These are phyloP conservation scores for Arvicanthis niloticus DNA, from an alignment of 2,113 vertebrate genomes.

Conservation along the genomic window DNA sequence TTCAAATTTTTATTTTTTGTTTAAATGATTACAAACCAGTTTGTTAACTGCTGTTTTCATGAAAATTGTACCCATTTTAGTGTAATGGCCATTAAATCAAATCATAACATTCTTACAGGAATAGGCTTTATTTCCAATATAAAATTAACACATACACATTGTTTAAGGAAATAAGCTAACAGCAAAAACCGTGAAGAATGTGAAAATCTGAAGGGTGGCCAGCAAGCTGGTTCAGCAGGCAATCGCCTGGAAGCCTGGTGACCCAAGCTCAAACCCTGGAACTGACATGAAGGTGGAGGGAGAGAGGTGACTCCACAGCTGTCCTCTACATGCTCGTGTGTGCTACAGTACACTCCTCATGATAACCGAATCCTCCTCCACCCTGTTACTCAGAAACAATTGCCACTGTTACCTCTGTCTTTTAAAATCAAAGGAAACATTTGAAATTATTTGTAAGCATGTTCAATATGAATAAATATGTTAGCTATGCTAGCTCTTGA, in stretches of 20 bases:
- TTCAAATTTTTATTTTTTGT: background rate
- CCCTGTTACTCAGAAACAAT: slow-evolving; percentile 29
- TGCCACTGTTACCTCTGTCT: slow-evolving; percentile 12
- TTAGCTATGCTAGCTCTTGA: slow-evolving; percentile 32
- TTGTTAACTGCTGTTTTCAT: slow-evolving; percentile 41
- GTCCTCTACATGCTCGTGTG: background rate
- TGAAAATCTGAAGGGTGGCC: background rate
- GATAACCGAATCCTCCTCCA: background rate
- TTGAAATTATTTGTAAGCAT: slow-evolving; percentile 58
- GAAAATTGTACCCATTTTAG: slow-evolving; percentile 51
- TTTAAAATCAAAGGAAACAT: slow-evolving; percentile 50
- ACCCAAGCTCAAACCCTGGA: too few relatives aligned
- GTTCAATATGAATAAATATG: slow-evolving; percentile 24
- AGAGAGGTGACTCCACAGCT: background rate
- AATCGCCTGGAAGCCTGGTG: background rate
- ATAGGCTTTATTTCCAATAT: slow-evolving; percentile 46
- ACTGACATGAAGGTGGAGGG: background rate
- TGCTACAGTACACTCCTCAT: background rate
- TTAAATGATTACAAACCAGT: slow-evolving; percentile 43
- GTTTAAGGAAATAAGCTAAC: background rate
- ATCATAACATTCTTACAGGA: background rate
- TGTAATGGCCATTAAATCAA: slow-evolving; percentile 54
- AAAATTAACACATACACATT: slow-evolving; percentile 44
- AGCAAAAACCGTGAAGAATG: background rate
- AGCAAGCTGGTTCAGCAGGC: background rate